Base-by-base conservation (phyloP, 2,113 vertebrate genomes). In the Corythaixoides concolor region DNA sequence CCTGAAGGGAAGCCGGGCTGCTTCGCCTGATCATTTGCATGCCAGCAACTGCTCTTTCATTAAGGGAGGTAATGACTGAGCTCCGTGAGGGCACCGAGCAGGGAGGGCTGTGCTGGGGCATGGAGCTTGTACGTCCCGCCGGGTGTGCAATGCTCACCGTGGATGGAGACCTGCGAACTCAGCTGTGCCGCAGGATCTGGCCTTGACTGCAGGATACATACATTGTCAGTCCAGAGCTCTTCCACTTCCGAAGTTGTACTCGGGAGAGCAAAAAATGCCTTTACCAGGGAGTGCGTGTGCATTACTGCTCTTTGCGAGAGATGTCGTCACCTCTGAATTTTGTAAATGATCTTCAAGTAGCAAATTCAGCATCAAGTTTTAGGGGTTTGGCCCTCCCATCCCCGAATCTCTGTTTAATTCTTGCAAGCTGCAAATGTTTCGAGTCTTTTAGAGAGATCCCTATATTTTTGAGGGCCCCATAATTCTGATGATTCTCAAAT, bases 11-110 rank as follows among this genome's bases (percentile, higher is more conserved):
- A 92, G 92, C 55, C 5, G 8, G 50, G 77, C 26, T 82, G 76
- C 15, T 47, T 76, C 73, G 77, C 60, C 53, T 11, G 55, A 6
- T 59, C 41, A 64, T 92, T 45, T 69, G 56, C 89, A 69, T 73
- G 82, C 37, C 77, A 89, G 41, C 62, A 45, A 43, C 26, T 55
- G 70, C 77, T 94, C 37, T 28, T 59, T 89, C 79, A 13, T 90
- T 87, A 73, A 30, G 43, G 72, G 28, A 60, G 41, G 80, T 66
- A 92, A 93, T 13, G 85, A 89, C 1, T 3, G 93, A 94, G 62
- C 67, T 60, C 49, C 0, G 3, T 0, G 2, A 66, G 52, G 72
- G 45, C 73, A 63, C 3, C 0, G 58, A 45, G 68, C 18, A 22
- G 66, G 28, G 39, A 64, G 39, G 70, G 78, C 0, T 33, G 43